Evolutionary conservation across 2,888 invertebrate genomes (phyloP).

Genomic region (Leucophenga maculata): DNA sequence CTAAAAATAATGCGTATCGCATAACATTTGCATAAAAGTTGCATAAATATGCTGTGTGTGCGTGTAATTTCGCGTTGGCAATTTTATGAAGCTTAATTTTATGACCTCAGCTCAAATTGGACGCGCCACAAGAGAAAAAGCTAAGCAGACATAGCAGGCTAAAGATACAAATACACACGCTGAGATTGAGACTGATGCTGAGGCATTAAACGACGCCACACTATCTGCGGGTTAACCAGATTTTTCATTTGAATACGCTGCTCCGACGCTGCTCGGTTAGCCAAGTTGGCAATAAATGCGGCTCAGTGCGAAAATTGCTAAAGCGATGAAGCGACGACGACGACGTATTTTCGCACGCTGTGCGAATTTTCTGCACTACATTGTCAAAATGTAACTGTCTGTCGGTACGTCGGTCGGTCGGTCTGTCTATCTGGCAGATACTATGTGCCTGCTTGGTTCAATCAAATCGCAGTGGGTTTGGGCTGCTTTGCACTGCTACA

Average conservation of each 20-base stretch:
- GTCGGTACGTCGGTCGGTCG: no score
- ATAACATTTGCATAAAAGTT: no score
- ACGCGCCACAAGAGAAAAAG: not conserved
- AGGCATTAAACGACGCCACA: conserved; percentile 17
- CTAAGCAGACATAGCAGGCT: not conserved
- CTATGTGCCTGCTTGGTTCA: not conserved
- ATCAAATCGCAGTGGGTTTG: not conserved
- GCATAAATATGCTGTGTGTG: no score
- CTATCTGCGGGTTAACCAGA: conserved; percentile 54
- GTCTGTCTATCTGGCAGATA: not conserved
- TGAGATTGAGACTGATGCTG: not conserved
- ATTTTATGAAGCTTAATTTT: conserved; percentile 6
- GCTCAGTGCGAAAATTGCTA: conserved; percentile 20
- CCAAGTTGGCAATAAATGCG: conserved; percentile 30
- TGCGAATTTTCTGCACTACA: not conserved
- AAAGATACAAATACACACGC: not conserved
- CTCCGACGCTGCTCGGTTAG: conserved; percentile 23
- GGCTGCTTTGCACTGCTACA: not conserved
- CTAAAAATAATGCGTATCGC: no score
- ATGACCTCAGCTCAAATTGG: conserved; percentile 16
- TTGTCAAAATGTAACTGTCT: not conserved
- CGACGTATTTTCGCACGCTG: conserved; percentile 17
- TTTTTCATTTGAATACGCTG: conserved; percentile 50
- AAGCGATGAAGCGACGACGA: not conserved
- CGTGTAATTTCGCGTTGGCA: no score